Evolutionary conservation across 2,888 invertebrate species (phyloP), one percentile per base, ranked within the genome.

Genomic region (Thalpophila matura): DNA sequence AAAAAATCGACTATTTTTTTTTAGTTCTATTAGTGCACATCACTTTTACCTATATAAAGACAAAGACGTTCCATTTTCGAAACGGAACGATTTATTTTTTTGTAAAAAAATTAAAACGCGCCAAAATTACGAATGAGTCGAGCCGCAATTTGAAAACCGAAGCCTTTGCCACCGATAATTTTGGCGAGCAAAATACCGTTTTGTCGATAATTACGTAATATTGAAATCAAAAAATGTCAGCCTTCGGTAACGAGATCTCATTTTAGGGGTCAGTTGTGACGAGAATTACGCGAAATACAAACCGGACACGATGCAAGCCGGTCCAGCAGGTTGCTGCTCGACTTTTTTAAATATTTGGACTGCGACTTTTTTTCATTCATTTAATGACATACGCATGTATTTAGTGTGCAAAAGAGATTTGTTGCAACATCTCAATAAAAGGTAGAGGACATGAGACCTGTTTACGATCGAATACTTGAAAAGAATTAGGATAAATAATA

Each of bases 221-320:
- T 74, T 77, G 73, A 81, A 80, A 79, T 77, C 43, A 78, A 72
- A 60, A 72, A 77, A 74, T 81, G 77, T 75, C 78, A 79, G 47
- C 40, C 58, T 45, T 53, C 66, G 64, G 67, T 75, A 83, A 81
- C 73, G 58, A 77, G 79, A 58, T 67, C 74, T 59, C 71, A 71
- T 75, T 75, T 78, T 75, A 66, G 65, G 80, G 86, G 86, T 86
- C 86, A 87, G 79, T 71, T 82, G 83, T 80, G 79, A 81, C 72
- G 76, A 80, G 79, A 83, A 82, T 83, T 80, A 86, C 81, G 81
- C 77, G 81, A 85, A 84, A 78, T 62, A 64, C 64, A 83, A 87
- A 87, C 87, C 83, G 83, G 82, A 83, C 81, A 55, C 63, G 60
- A 68, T 29, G 62, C 61, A 59, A 79, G 77, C 79, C 77, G 62